Base-by-base conservation (phyloP, 1,140 invertebrate genomes). In the Megathymus violae region DNA sequence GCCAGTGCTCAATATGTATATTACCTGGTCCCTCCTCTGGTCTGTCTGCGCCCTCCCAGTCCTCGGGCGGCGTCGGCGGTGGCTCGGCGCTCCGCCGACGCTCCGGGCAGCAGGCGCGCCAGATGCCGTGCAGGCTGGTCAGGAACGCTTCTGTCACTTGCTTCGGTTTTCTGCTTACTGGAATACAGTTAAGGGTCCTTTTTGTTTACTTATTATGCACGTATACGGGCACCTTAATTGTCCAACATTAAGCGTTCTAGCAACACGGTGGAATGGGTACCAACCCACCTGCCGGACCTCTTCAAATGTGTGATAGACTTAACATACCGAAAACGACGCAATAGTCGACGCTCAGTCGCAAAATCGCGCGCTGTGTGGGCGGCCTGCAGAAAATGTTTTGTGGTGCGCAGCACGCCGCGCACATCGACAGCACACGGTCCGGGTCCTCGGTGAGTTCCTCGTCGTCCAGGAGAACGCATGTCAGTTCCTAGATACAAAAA, bases 81-180 rank as follows among this genome's bases (percentile, higher is more conserved):
- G 62, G 10, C 4, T 81, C 78, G 6, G 58, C 43, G 0, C 44
- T 41, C 0, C 63, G 54, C 6, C 59, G 56, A 22, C 86, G 48
- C 9, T 89, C 78, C 0, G 84, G 84, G 44, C 86, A 87, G 44
- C 85, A 88, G 0, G 59, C 62, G 51, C 78, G 70, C 86, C 86
- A 89, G 5, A 89, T 69, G 0, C 34, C 47, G 41, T 88, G 67
- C 0, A 88, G 64, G 13, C 73, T 64, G 11, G 59, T 61, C 0
- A 87, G 64, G n/a, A 87, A 73, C 1, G 22, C 4, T 0, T 85
- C 82, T 1, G 44, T 71, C 0, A 87, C 36, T 43, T 86, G 69
- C 0, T 62, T 52, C 0, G 80, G 80, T 40, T 75, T 76, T 27
- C 73, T 70, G 62, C 76, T 80, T 1, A 85, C 82, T 85, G 72